Base-by-base conservation (phyloP, 2,797 vertebrate species). In the Taenioides sp. region DNA sequence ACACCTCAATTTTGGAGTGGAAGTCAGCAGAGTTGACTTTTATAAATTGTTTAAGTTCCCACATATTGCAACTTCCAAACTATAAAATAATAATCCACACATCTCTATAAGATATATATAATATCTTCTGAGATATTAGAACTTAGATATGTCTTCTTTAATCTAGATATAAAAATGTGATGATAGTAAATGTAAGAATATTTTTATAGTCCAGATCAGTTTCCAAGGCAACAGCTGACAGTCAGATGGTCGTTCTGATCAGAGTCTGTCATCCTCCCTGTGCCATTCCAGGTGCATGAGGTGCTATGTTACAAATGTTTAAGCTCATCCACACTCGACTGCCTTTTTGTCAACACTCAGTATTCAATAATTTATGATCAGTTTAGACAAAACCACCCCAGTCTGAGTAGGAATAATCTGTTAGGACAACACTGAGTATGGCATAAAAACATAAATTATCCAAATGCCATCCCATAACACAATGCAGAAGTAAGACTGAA, bases 201-300 rank as follows among this genome's bases (percentile, higher is more conserved):
- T 52, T 20, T 28, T 27, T 50, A 23, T 2, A 5, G 20, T 22
- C 14, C 16, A 37, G 37, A 22, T 3, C 17, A 63, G 64, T 72
- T 73, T 70, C 7, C 17, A 66, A 18, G n/a, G 67, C n/a, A 73
- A 50, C 55, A 55, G 43, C 20, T 22, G 22, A 52, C 60, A 67
- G 14, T 64, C 70, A 59, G 50, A 58, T 27, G 4, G 22, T 40
- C 23, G n/a, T 43, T 16, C 55, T 14, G 12, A 58, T 16, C 55
- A 27, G 55, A 58, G 12, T 14, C 55, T 47, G 43, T 47, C 43
- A 47, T 47, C 43, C 43, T 17, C 43, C 7, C 58, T 7, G 25
- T 14, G n/a, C 22, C 11, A 23, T 14, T 22, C 22, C 10, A 27
- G 63, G 43, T 43, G 47, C 22, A 65, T 17, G 50, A 31, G 28